phyloP scores from a whole-genome alignment of 2,888 invertebrate genomes.

The Apoderus coryli region DNA sequence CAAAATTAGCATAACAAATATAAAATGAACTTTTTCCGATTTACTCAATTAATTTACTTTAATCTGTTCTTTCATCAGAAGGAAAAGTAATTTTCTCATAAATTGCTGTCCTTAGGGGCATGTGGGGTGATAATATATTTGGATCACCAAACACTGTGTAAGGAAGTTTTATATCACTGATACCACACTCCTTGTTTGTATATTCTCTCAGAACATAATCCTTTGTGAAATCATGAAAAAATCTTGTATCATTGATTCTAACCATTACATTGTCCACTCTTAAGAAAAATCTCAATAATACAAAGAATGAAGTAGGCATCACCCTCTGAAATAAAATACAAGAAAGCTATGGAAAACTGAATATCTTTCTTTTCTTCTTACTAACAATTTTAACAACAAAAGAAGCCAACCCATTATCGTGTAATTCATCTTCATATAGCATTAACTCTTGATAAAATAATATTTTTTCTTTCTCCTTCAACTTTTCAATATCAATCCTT shows the following conservation, averaged over 20 bases:
- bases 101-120: conserved; percentile 40
- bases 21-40: too few relatives aligned
- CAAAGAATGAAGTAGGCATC: conserved; percentile 89
- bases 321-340: conserved; percentile 55
- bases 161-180: conserved; percentile 50
- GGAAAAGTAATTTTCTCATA: conserved; percentile 32
- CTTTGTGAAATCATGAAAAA: conserved; percentile 63
- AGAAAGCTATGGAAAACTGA: too few relatives aligned
- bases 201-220: conserved; percentile 72
- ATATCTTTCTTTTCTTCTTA: too few relatives aligned
- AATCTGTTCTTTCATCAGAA: too few relatives aligned
- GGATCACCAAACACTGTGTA: conserved; percentile 48
- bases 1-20: too few relatives aligned
- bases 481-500: conserved; percentile 70
- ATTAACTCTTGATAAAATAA: conserved; percentile 87
- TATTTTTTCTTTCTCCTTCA: conserved; percentile 83
- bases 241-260: conserved; percentile 74
- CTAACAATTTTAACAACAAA: conserved; percentile 87
- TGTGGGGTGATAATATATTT: conserved; percentile 48
- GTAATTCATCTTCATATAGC: conserved; percentile 94
- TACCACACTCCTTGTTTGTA: conserved; percentile 62
- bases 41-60: too few relatives aligned
- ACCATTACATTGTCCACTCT: conserved; percentile 89
- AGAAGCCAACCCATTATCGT: conserved; percentile 91
- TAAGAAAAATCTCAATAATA: conserved; percentile 80